Percentiles rank a stretch among this genome's conserved stretches.
phyloP scores from a whole-genome alignment of 2,797 vertebrate genomes.

The Pipistrellus kuhlii region DNA sequence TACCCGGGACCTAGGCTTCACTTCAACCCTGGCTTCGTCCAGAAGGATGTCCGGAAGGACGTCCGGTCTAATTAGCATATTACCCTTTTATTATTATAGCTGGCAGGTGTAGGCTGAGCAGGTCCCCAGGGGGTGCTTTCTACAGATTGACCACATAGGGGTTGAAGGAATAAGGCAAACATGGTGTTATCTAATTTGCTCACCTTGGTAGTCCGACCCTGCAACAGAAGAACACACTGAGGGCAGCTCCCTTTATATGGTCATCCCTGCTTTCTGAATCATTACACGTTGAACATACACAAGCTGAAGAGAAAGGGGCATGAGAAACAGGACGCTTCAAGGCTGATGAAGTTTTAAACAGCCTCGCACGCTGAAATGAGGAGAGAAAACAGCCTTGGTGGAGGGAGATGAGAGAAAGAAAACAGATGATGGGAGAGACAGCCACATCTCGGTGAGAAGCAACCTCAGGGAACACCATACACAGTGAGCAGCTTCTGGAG shows the following conservation, averaged over 20 bases:
- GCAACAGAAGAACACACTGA: not conserved
- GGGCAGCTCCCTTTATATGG: not conserved
- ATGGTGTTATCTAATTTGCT: not conserved
- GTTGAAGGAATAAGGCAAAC: not conserved
- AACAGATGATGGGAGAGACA: fast-evolving
- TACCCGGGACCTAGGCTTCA: fast-evolving
- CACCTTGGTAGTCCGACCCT: not conserved
- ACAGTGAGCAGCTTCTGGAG: not conserved
- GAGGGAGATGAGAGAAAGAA: too few species aligned
- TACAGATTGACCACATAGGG: not conserved
- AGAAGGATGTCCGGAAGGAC: too few species aligned
- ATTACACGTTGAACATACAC: not conserved
- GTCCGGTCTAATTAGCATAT: too few species aligned
- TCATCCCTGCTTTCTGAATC: not conserved
- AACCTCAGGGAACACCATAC: not conserved
- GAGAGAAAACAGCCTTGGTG: not conserved
- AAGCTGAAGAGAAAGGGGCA: not conserved
- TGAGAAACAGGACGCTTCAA: not conserved
- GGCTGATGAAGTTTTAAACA: not conserved
- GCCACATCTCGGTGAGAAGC: fast-evolving
- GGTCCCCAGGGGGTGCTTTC: not conserved
- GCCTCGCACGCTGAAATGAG: not conserved
- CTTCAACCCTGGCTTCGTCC: too few species aligned
- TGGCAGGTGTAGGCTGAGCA: not conserved
- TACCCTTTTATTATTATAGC: too few species aligned